Evolutionary conservation across 2,797 vertebrate species (phyloP).

Genomic region (Danio jaintianensis): DNA sequence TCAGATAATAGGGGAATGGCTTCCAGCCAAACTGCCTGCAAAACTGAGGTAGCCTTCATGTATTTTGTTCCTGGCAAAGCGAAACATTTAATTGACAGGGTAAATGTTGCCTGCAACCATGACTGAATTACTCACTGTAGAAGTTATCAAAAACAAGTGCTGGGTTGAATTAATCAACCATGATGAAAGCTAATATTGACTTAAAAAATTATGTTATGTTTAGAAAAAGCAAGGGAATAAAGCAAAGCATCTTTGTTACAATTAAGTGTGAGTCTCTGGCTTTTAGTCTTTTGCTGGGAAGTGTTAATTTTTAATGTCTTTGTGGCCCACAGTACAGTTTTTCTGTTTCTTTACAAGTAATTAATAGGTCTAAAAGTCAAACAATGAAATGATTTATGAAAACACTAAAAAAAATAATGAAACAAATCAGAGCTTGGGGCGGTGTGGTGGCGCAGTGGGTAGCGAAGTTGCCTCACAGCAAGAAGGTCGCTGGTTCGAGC

Average conservation of each 20-base stretch:
- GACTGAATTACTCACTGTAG: not conserved
- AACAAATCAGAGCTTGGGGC: conserved; percentile 20
- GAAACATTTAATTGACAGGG: conserved; percentile 15
- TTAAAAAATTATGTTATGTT: not conserved
- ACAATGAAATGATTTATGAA: conserved; percentile 20
- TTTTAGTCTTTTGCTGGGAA: not conserved
- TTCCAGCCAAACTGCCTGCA: conserved; percentile 18
- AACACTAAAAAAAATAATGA: conserved; percentile 9
- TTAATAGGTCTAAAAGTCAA: conserved; percentile 47
- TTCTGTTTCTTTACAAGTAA: conserved; percentile 39
- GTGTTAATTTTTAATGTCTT: conserved; percentile 20
- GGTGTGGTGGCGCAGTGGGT: too few species aligned
- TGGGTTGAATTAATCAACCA: conserved; percentile 27
- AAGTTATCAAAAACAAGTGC: conserved; percentile 21
- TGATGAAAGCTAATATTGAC: conserved; percentile 11
- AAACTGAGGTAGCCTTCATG: not conserved
- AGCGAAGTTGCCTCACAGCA: too few species aligned
- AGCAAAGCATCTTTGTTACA: not conserved
- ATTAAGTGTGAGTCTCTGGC: not conserved
- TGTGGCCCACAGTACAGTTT: conserved; percentile 9
- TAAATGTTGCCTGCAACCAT: conserved; percentile 22
- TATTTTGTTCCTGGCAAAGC: conserved; percentile 24
- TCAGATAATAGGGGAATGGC: conserved; percentile 18
- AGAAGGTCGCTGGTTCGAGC: too few species aligned
- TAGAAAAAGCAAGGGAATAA: not conserved